Evolutionary conservation across 2,888 invertebrate species (phyloP).

Genomic region (Agriotes lineatus): DNA sequence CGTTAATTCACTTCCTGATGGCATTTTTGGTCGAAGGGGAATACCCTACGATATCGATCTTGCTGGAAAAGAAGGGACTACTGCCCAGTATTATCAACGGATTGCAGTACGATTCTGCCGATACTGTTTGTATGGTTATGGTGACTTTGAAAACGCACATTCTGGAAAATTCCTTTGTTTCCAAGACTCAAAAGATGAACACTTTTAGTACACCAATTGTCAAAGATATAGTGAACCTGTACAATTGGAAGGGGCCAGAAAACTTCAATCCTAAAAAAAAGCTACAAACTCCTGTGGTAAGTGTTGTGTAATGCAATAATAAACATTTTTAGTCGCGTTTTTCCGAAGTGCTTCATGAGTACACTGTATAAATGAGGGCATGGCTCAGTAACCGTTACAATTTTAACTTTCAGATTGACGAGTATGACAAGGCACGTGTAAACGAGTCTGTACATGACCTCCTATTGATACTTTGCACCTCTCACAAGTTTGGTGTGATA

Average conservation of each 20-base stretch:
- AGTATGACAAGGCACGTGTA: slow-evolving; percentile 69
- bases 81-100: slow-evolving; percentile 75
- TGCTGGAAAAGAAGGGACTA: slow-evolving; percentile 78
- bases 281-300: slow-evolving; percentile 40
- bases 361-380: too few species aligned
- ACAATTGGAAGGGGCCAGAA: slow-evolving; percentile 81
- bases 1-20: slow-evolving; percentile 81
- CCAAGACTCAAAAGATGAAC: slow-evolving; percentile 80
- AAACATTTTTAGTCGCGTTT: background rate
- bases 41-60: slow-evolving; percentile 73
- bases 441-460: slow-evolving; percentile 75
- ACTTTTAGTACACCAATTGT: slow-evolving; percentile 78
- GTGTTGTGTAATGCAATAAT: background rate
- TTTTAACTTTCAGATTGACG: slow-evolving; percentile 61
- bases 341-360: too few species aligned
- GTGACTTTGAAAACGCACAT: slow-evolving; percentile 77
- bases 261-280: slow-evolving; percentile 64
- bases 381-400: too few species aligned
- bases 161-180: slow-evolving; percentile 74
- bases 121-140: slow-evolving; percentile 76
- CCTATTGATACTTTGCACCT: slow-evolving; percentile 80
- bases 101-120: slow-evolving; percentile 75
- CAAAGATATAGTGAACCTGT: slow-evolving; percentile 77
- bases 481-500: slow-evolving; percentile 81
- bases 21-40: slow-evolving; percentile 83